Percentiles rank a stretch among this genome's conserved stretches.
phyloP scores from a whole-genome alignment of 2,888 invertebrate genomes.

The Operophtera brumata region DNA sequence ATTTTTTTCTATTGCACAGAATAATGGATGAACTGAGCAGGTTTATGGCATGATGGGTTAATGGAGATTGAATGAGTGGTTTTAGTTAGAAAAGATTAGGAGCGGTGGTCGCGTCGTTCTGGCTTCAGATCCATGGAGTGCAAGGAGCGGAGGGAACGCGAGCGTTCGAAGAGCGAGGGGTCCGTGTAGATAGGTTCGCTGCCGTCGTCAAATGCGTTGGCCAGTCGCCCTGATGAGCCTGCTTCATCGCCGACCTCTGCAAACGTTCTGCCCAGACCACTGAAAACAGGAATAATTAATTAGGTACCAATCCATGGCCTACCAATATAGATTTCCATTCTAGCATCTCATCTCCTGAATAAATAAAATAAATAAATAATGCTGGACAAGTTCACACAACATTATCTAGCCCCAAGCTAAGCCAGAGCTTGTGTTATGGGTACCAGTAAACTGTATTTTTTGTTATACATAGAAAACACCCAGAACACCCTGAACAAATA shows the following conservation, averaged over 20 bases:
- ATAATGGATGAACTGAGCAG: conserved; percentile 21
- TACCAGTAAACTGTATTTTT: no score
- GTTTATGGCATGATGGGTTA: conserved; percentile 10
- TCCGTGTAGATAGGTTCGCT: conserved; percentile 97
- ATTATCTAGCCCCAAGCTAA: no score
- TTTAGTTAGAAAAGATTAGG: conserved; percentile 42
- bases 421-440: no score
- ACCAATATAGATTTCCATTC: no score
- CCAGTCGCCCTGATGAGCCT: conserved; percentile 74
- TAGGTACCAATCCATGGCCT: neutral
- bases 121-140: conserved; percentile 82
- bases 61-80: neutral
- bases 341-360: no score
- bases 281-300: conserved; percentile 31
- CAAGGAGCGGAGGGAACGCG: conserved; percentile 85
- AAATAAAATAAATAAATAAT: no score
- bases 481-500: no score
- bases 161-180: conserved; percentile 93
- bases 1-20: conserved; percentile 17
- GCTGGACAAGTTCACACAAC: no score
- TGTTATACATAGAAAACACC: no score
- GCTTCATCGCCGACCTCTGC: conserved; percentile 69
- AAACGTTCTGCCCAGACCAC: conserved; percentile 70
- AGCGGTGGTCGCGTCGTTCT: conserved; percentile 68
- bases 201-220: conserved; percentile 88